Conservation (phyloP, 2,888 invertebrate genomes). For the Hyppa rectilinea region DNA sequence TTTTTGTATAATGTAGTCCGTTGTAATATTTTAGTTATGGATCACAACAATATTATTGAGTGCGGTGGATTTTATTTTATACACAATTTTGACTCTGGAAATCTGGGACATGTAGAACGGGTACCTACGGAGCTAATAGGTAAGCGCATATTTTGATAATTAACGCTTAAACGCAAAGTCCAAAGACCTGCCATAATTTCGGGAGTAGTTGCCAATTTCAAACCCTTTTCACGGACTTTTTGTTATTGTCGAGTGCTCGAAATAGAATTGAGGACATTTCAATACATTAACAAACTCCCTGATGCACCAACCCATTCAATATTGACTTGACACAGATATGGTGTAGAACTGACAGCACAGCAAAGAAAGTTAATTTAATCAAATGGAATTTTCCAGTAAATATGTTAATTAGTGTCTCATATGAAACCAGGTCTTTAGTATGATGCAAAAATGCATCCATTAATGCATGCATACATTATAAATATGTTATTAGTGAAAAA, state of each 20-base stretch:
- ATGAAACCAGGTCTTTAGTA: background rate
- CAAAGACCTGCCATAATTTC: conserved; percentile 63
- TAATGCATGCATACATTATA: no score
- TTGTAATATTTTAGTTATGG: conserved; percentile 82
- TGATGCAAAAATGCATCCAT: background rate
- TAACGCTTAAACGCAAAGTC: conserved; percentile 67
- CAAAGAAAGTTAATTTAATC: conserved; percentile 44
- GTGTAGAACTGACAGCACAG: conserved; percentile 47
- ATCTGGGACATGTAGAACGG: conserved; percentile 95
- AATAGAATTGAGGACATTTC: conserved; percentile 59
- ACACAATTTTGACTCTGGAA: conserved; percentile 97
- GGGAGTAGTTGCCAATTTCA: conserved; percentile 70
- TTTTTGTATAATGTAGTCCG: conserved; percentile 87
- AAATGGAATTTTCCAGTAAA: conserved; percentile 49
- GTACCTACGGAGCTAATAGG: conserved; percentile 91
- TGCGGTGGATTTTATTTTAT: conserved; percentile 95
- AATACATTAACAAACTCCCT: conserved; percentile 32
- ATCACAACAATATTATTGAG: conserved; percentile 88
- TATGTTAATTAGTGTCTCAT: background rate
- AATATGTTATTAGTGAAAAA: no score
- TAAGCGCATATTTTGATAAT: conserved; percentile 74
- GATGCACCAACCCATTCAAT: conserved; percentile 43
- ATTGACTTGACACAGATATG: conserved; percentile 54
- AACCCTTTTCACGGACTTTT: conserved; percentile 68
- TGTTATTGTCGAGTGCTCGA: conserved; percentile 50